Conservation (phyloP, 2,797 vertebrate species). For the Danio jaintianensis region DNA sequence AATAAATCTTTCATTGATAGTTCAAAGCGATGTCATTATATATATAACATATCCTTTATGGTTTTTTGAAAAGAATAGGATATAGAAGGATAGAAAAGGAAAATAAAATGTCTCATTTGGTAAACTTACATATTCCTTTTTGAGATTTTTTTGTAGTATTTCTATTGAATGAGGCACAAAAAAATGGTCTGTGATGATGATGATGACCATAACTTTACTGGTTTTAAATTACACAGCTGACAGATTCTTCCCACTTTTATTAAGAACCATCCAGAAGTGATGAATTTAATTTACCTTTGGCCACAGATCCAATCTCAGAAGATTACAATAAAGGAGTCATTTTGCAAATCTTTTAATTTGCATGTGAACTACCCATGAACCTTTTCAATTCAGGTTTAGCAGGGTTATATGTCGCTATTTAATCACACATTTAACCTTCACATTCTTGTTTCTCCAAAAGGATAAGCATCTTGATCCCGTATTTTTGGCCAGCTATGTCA, state of each 20-base stretch:
- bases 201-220: not conserved
- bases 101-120: not conserved
- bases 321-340: constrained; percentile 50
- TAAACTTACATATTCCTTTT: not conserved
- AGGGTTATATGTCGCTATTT: constrained; percentile 45
- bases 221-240: constrained; percentile 33
- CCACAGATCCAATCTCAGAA: constrained; percentile 43
- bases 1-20: no score
- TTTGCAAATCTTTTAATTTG: constrained; percentile 57
- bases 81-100: no score
- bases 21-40: no score
- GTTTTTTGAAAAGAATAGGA: not conserved
- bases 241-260: constrained; percentile 47
- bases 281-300: constrained; percentile 51
- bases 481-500: not conserved
- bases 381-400: constrained; percentile 43
- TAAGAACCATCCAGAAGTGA: constrained; percentile 42
- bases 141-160: constrained; percentile 15
- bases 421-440: constrained; percentile 37
- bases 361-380: constrained; percentile 49
- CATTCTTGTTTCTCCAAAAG: constrained; percentile 4
- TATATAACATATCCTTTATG: not conserved
- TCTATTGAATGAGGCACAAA: constrained; percentile 4
- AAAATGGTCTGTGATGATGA: not conserved
- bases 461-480: not conserved